These are phyloP conservation scores for Orussus abietinus DNA, from an alignment of 1,140 invertebrate genomes.

Conservation along the genomic window DNA sequence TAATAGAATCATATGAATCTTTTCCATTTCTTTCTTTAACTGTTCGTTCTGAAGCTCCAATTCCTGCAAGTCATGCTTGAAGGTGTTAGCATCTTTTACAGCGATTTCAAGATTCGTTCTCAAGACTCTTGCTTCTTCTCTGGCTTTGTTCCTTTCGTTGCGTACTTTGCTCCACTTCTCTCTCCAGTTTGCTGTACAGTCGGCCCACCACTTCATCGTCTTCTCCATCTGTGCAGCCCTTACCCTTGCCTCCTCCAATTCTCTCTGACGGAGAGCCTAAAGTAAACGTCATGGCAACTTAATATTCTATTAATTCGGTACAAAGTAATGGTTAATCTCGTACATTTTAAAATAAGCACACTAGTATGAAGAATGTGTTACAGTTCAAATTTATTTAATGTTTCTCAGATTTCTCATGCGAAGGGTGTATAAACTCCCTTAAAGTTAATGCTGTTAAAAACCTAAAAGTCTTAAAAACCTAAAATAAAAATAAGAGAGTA, in stretches of 20 bases:
- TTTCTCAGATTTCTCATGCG: constrained; percentile 9
- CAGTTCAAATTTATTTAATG: not conserved
- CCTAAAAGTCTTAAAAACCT: constrained; percentile 3
- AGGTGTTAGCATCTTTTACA: constrained; percentile 70
- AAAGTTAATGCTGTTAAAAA: constrained; percentile 5
- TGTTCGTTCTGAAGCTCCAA: constrained; percentile 77
- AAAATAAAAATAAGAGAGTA: constrained; percentile 12
- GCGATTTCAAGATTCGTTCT: constrained; percentile 74
- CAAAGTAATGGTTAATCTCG: constrained; percentile 1
- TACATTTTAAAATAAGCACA: not conserved
- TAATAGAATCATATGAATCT: constrained; percentile 63
- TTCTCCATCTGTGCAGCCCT: constrained; percentile 96
- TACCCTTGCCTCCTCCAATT: constrained; percentile 86
- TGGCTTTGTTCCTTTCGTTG: constrained; percentile 79
- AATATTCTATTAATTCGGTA: not conserved
- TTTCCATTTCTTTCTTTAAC: constrained; percentile 76
- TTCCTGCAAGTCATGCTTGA: constrained; percentile 78
- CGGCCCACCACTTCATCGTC: constrained; percentile 97
- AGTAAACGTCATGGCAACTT: constrained; percentile 9
- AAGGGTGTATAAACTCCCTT: constrained; percentile 10
- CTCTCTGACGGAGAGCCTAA: constrained; percentile 67
- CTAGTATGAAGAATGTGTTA: not conserved
- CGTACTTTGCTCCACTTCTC: constrained; percentile 95
- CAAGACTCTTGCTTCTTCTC: constrained; percentile 81
- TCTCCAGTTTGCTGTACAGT: constrained; percentile 86